Percentiles rank a stretch among this genome's conserved stretches.
Evolutionary conservation across 2,888 invertebrate genomes (phyloP).

Genomic region (Cephus pygmeus): DNA sequence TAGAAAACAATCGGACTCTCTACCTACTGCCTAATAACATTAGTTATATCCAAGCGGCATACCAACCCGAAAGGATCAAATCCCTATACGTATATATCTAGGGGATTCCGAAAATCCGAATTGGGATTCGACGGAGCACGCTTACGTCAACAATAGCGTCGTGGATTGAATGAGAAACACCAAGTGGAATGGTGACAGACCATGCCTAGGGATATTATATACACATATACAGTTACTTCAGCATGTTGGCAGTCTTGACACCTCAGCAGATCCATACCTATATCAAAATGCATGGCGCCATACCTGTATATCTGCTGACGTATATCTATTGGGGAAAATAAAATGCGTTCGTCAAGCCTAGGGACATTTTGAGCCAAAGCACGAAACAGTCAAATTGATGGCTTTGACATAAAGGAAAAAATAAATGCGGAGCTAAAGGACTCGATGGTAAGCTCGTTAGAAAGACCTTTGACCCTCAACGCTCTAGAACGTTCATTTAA

Average conservation of each 20-base stretch:
- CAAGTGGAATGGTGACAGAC: conserved; percentile 1
- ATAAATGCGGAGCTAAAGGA: too few species aligned
- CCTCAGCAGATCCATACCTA: not conserved
- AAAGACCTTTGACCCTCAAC: too few species aligned
- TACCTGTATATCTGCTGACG: not conserved
- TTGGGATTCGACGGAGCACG: conserved; percentile 1
- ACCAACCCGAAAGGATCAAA: not conserved
- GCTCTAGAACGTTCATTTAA: too few species aligned
- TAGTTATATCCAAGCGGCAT: not conserved
- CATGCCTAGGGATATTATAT: not conserved
- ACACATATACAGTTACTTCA: not conserved
- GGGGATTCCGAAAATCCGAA: not conserved
- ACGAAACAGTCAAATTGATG: not conserved
- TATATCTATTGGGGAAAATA: not conserved
- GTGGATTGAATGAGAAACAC: conserved; percentile 8
- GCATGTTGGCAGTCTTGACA: not conserved
- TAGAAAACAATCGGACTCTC: not conserved
- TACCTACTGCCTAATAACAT: not conserved
- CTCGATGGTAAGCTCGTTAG: too few species aligned
- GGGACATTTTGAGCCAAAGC: not conserved
- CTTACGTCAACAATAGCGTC: conserved; percentile 1
- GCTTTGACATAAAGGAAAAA: too few species aligned
- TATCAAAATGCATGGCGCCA: not conserved
- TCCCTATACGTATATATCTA: not conserved
- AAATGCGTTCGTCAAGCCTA: not conserved